Evolutionary conservation across 2,888 invertebrate species (phyloP), one percentile per base, ranked within the genome.

Genomic region (Hedychridium roseum): DNA sequence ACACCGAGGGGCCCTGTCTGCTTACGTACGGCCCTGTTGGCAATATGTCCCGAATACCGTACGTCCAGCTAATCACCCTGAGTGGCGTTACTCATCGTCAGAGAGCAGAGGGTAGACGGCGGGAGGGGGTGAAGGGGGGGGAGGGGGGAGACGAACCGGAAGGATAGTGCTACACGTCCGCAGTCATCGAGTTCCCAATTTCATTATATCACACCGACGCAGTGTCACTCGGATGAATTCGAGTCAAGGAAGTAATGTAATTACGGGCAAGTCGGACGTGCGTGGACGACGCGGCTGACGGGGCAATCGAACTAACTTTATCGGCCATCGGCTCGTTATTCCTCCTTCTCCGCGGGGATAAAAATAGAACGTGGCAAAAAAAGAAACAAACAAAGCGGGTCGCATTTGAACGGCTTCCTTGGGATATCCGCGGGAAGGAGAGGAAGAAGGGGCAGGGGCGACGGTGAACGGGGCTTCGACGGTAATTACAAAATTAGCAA

Each of bases 401-500:
- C n/a, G n/a, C n/a, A n/a, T n/a, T n/a, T n/a, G n/a, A n/a, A n/a
- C n/a, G n/a, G n/a, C n/a, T n/a, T n/a, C n/a, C n/a, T n/a, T n/a
- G n/a, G n/a, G n/a, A n/a, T n/a, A n/a, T n/a, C n/a, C n/a, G n/a
- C 28, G 23, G 9, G 28, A 28, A 12, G 4, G 39, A 20, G 44
- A 47, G 43, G 48, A 54, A 55, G 48, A 39, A 23, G 27, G 9
- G 5, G 23, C 23, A 23, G 9, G 9, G 23, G n/a, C 3, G 31
- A 12, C 12, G 31, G 31, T 7, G 15, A 12, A 31, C 23, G 31
- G 32, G 35, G 51, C 54, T 58, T 54, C 17, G 35, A n/a, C 57
- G 60, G 64, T 66, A 64, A 71, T 69, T 68, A 66, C 60, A 60
- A 64, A 69, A 71, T 70, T 66, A 70, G 64, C 62, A 66, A 68